Evolutionary conservation across 1,140 invertebrate genomes (phyloP).

Genomic region (Teleopsis dalmanni): DNA sequence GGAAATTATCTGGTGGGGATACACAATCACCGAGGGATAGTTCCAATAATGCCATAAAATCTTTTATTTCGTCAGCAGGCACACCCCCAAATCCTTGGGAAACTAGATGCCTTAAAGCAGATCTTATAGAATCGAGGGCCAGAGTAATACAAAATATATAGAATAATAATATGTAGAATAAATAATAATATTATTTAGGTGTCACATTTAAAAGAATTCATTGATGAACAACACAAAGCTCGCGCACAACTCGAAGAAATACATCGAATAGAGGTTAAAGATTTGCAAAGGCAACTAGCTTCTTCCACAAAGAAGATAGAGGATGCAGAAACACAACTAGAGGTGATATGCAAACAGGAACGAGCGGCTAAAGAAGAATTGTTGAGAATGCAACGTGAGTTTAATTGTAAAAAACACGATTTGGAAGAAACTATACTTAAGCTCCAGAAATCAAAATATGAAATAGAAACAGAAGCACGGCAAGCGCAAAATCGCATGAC

Average conservation of each 20-base stretch:
- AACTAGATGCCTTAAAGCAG: conserved; percentile 51
- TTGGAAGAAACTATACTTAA: conserved; percentile 47
- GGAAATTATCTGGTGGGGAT: too few species aligned
- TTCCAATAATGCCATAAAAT: too few species aligned
- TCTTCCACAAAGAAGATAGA: conserved; percentile 49
- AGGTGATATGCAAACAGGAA: conserved; percentile 51
- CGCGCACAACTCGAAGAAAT: conserved; percentile 53
- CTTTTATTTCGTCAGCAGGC: too few species aligned
- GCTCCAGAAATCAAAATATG: conserved; percentile 48
- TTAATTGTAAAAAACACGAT: conserved; percentile 45
- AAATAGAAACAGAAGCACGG: conserved; percentile 48
- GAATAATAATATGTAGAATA: not conserved
- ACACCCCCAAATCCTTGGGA: conserved; percentile 53
- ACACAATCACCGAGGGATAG: too few species aligned
- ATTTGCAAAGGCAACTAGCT: conserved; percentile 52
- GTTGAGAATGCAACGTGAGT: conserved; percentile 43
- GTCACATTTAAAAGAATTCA: conserved; percentile 50
- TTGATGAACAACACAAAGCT: conserved; percentile 51
- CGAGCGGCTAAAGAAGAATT: conserved; percentile 50
- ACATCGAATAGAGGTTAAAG: conserved; percentile 55
- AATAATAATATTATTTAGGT: conserved; percentile 37
- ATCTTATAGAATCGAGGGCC: conserved; percentile 55
- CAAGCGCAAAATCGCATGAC: conserved; percentile 22
- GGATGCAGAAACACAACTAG: conserved; percentile 51
- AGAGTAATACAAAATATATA: conserved; percentile 34